These are phyloP conservation scores for Protomyctophum bolini DNA, from an alignment of 2,113 vertebrate species.

Conservation along the genomic window DNA sequence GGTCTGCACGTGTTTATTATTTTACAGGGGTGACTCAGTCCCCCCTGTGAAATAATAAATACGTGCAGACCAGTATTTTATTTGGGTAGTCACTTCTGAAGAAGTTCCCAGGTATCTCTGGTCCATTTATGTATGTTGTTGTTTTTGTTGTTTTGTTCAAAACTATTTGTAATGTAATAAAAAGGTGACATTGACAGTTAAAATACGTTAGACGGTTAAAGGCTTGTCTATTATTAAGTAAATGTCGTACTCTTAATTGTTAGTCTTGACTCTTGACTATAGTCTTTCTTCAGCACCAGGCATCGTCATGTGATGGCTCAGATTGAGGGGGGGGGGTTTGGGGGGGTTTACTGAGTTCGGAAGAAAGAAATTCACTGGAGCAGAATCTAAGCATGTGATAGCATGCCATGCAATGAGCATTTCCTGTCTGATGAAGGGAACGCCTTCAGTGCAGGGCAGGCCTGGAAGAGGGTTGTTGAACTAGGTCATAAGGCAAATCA, in stretches of 20 bases:
- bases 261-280: too few relatives aligned
- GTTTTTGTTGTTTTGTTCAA: too few relatives aligned
- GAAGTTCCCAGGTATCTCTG: too few relatives aligned
- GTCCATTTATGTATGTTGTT: too few relatives aligned
- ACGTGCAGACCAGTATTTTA: too few relatives aligned
- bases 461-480: constrained; percentile 28
- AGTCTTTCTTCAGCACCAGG: neutral
- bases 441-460: constrained; percentile 10
- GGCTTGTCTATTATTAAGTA: neutral
- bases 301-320: constrained; percentile 25
- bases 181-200: too few relatives aligned
- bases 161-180: too few relatives aligned
- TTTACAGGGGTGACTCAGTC: too few relatives aligned
- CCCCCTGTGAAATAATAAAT: too few relatives aligned
- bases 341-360: constrained; percentile 26
- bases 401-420: constrained; percentile 30
- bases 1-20: too few relatives aligned
- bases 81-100: too few relatives aligned
- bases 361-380: constrained; percentile 31
- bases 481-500: constrained; percentile 34
- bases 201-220: neutral
- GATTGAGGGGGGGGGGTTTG: neutral
- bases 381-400: constrained; percentile 47
- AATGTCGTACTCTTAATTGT: too few relatives aligned
- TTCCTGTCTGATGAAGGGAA: constrained; percentile 47